These are phyloP conservation scores for Ivindomyrus marchei DNA, from an alignment of 2,113 vertebrate species.

Conservation along the genomic window DNA sequence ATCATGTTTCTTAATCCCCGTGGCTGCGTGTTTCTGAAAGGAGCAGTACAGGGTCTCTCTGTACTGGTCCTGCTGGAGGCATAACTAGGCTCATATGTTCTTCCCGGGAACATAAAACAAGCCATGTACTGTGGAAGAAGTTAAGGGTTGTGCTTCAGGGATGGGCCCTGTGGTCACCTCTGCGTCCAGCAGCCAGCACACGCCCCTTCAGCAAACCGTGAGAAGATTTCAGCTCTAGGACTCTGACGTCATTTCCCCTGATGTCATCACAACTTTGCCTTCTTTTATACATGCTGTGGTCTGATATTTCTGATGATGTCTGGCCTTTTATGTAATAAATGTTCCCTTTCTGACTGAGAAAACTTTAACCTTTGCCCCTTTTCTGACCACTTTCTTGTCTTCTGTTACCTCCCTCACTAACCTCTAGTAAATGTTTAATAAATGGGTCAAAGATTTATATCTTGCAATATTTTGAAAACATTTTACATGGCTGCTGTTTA, in stretches of 20 bases:
- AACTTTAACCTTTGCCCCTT: slow-evolving; percentile 24
- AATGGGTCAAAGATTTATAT: background rate
- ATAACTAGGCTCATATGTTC: background rate
- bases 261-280: background rate
- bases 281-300: slow-evolving; percentile 20
- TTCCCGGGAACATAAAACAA: background rate
- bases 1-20: background rate
- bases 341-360: slow-evolving; percentile 25
- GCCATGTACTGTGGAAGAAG: background rate
- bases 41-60: background rate
- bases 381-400: slow-evolving; percentile 13
- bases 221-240: background rate
- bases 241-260: background rate
- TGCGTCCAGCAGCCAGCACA: background rate
- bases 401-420: background rate
- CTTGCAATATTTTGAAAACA: background rate
- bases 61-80: background rate
- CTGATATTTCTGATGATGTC: slow-evolving; percentile 29
- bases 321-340: slow-evolving; percentile 40
- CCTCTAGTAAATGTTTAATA: background rate
- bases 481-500: background rate
- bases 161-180: background rate
- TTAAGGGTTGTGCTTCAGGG: background rate
- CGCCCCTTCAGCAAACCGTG: background rate
- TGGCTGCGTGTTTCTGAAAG: slow-evolving; percentile 2